phyloP scores from a whole-genome alignment of 2,797 vertebrate genomes.

The Lycodopsis pacificus region DNA sequence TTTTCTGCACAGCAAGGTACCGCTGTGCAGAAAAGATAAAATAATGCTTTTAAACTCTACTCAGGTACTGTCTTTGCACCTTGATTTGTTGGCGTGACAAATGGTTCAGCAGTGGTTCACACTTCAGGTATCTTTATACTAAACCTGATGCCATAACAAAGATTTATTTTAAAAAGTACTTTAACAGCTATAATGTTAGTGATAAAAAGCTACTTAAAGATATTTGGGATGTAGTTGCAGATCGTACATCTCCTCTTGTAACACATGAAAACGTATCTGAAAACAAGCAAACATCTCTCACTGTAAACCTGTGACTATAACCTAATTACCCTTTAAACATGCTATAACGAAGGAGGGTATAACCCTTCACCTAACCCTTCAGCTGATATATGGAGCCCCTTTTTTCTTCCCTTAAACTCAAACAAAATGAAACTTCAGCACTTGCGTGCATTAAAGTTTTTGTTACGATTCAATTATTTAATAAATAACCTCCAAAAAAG shows the following conservation, averaged over 20 bases:
- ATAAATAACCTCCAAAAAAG: neutral
- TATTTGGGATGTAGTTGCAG: neutral
- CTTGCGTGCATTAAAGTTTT: neutral
- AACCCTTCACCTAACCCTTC: no score
- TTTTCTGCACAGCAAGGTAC: no score
- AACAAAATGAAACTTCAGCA: no score
- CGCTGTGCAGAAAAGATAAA: constrained; percentile 18
- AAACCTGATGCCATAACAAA: neutral
- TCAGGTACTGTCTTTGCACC: constrained; percentile 22
- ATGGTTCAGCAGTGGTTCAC: constrained; percentile 2
- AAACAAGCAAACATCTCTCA: neutral
- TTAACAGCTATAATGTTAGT: neutral
- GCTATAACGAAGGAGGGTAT: no score
- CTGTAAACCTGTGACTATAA: constrained; percentile 1
- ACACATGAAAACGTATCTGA: neutral
- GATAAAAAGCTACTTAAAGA: neutral
- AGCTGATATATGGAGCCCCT: no score
- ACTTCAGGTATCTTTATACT: constrained; percentile 4
- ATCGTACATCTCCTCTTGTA: neutral
- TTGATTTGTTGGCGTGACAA: constrained; percentile 25
- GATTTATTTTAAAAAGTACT: neutral
- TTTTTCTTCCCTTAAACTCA: no score
- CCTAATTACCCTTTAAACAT: neutral
- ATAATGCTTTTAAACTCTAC: neutral
- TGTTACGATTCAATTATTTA: neutral